phyloP scores from a whole-genome alignment of 1,140 invertebrate species.

The Uloborus diversus region DNA sequence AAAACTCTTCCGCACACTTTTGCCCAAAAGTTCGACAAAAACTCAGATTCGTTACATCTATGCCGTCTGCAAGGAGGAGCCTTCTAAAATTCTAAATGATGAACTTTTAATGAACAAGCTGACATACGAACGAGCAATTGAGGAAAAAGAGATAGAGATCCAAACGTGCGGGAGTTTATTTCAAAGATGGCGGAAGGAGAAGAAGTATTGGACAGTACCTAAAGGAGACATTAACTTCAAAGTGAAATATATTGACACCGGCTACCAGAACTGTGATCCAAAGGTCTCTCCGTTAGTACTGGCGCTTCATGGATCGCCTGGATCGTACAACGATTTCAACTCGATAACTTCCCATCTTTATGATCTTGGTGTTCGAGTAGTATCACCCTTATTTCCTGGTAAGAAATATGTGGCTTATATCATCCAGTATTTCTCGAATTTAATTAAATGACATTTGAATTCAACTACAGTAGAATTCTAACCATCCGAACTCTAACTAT shows the following conservation, averaged over 20 bases:
- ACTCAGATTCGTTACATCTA: too few species aligned
- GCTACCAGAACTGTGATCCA: neutral
- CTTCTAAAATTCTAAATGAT: too few species aligned
- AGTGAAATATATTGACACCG: slow-evolving; percentile 56
- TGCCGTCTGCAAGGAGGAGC: too few species aligned
- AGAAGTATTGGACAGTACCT: slow-evolving; percentile 27
- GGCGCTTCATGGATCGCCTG: slow-evolving; percentile 56
- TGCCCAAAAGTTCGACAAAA: too few species aligned
- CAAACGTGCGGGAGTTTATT: slow-evolving; percentile 38
- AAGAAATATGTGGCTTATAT: neutral
- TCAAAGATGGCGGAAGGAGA: slow-evolving; percentile 33
- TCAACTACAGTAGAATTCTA: too few species aligned
- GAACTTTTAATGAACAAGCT: too few species aligned
- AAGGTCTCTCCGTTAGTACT: slow-evolving; percentile 3
- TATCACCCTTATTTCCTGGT: slow-evolving; percentile 57
- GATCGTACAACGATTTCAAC: slow-evolving; percentile 55
- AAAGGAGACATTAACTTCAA: slow-evolving; percentile 19
- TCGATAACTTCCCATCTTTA: slow-evolving; percentile 36
- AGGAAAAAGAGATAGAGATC: slow-evolving; percentile 12
- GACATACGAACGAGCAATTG: neutral
- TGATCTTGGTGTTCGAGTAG: slow-evolving; percentile 36
- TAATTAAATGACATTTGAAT: too few species aligned
- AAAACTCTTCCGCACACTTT: too few species aligned
- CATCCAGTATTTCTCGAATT: too few species aligned
- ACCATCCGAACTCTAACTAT: too few species aligned